Percentiles rank a stretch among this genome's conserved stretches.
Conservation (phyloP, 1,140 invertebrate species). For the Danaus plexippus region DNA sequence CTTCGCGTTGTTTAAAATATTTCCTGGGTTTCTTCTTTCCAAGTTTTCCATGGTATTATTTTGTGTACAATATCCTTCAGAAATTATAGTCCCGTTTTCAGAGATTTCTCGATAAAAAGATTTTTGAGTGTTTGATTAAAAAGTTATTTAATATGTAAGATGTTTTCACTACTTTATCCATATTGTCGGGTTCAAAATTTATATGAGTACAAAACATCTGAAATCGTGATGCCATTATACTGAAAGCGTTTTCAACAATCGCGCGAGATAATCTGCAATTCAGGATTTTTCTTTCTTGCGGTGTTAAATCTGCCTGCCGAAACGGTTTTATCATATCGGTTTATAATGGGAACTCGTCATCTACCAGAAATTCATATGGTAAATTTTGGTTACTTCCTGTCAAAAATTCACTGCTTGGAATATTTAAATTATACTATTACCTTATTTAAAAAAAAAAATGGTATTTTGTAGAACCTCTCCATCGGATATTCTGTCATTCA, state of each 20-base stretch:
- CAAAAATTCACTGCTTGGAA: conserved; percentile 8
- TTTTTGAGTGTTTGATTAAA: conserved; percentile 22
- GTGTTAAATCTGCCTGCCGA: conserved; percentile 28
- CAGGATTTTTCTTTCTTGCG: conserved; percentile 46
- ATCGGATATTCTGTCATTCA: conserved; percentile 19
- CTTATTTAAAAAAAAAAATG: conserved; percentile 15
- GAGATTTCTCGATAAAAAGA: conserved; percentile 30
- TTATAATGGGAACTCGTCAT: conserved; percentile 52
- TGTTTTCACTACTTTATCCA: conserved; percentile 21
- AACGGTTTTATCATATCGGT: conserved; percentile 56
- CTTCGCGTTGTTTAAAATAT: conserved; percentile 1
- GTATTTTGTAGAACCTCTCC: conserved; percentile 21
- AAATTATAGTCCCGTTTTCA: conserved; percentile 18
- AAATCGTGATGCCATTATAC: conserved; percentile 17
- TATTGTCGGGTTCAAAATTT: conserved; percentile 20
- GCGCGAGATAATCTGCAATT: conserved; percentile 54
- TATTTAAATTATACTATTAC: conserved; percentile 11
- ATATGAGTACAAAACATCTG: conserved; percentile 15
- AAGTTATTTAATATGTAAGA: conserved; percentile 25
- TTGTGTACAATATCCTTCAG: background rate
- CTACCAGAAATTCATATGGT: conserved; percentile 48
- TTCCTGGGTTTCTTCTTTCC: conserved; percentile 3
- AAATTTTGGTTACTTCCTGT: conserved; percentile 14
- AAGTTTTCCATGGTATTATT: conserved; percentile 1
- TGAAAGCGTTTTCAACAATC: conserved; percentile 31